Evolutionary conservation across 2,888 invertebrate genomes (phyloP), one percentile per base, ranked within the genome.

Genomic region (Caenorhabditis sp.): DNA sequence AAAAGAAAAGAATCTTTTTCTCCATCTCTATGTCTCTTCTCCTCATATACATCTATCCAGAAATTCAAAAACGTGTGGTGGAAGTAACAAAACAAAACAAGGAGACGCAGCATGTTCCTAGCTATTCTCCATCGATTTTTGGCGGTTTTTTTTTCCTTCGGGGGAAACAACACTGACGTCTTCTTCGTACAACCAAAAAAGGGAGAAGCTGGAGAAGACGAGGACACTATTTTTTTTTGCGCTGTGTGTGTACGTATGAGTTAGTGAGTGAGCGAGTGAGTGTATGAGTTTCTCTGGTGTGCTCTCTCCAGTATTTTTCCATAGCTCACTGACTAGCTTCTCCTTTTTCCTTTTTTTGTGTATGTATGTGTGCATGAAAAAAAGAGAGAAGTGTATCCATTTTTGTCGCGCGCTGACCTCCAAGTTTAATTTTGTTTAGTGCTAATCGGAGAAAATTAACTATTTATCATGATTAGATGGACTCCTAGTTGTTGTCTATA

Each of bases 321-420:
- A 31, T 31, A 12, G 12, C 43, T 43, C 12, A 43, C 43, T 43
- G 43, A 43, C 43, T 43, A 17, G 17, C 43, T 43, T 10, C 43
- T 43, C 43, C 43, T 17, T 43, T 43, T 43, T 31, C 31, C n/a
- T 31, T 43, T 43, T 43, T 17, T 43, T 43, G 43, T 43, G 43
- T 43, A 43, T 43, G 43, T 43, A 43, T 43, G 43, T 43, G 43
- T 43, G 43, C 43, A 43, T 43, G 43, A 43, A 43, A 43, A 43
- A 43, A 43, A 43, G 43, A 43, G 43, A 43, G 17, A 17, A 43
- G 43, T 43, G 43, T 43, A 43, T 43, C 43, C 43, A 43, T 43
- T 43, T 43, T 43, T 43, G 43, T 43, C 31, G 31, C 43, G 43
- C 43, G 17, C 43, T 43, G 43, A 43, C 43, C 43, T 43, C 43